Percentiles rank a stretch among this genome's conserved stretches.
Conservation (phyloP, 64 coral and sea anemone genomes). For the Dendronephthya gigantea region DNA sequence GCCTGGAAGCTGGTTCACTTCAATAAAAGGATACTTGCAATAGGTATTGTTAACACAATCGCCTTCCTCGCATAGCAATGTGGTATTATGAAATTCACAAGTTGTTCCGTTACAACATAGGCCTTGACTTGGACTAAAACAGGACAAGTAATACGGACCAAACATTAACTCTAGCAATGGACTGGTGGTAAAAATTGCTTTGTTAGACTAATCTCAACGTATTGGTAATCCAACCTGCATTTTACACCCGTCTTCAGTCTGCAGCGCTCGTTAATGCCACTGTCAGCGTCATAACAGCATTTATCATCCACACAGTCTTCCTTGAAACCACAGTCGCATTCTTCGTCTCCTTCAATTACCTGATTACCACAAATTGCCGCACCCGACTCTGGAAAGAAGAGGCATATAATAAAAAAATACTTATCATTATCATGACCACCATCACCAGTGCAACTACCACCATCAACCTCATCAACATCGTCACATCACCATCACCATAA, state of each 20-base stretch:
- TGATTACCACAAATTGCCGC: constrained; percentile 85
- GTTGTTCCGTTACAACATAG: constrained; percentile 32
- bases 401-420: not conserved
- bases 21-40: constrained; percentile 68
- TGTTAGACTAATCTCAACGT: too few species aligned
- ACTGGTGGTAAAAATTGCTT: too few species aligned
- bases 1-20: not conserved
- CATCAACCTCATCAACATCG: too few species aligned
- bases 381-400: constrained; percentile 18
- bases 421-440: too few species aligned
- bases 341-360: constrained; percentile 58
- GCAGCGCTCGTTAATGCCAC: constrained; percentile 11
- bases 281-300: constrained; percentile 37
- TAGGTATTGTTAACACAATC: constrained; percentile 54
- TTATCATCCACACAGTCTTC: constrained; percentile 32
- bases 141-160: not conserved
- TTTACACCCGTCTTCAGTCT: not conserved
- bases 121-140: constrained; percentile 71
- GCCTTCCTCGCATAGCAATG: constrained; percentile 32
- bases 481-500: too few species aligned
- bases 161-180: too few species aligned
- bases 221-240: constrained; percentile 50
- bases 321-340: constrained; percentile 78
- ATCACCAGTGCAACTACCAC: too few species aligned
- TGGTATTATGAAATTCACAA: not conserved